Conservation (phyloP, 1,140 invertebrate genomes). For the Drosophila sp. region DNA sequence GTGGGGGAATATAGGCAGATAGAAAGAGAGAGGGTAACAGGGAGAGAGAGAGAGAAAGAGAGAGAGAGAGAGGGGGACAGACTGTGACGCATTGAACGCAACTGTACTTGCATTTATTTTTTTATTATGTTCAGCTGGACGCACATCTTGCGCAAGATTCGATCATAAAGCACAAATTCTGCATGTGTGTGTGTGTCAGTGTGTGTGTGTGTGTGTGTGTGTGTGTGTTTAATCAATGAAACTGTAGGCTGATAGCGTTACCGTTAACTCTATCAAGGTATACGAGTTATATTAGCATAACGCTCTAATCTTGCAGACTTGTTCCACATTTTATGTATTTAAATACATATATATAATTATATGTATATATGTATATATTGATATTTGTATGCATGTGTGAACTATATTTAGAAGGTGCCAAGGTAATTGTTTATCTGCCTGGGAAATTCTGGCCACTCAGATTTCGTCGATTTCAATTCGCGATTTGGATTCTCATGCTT, state of each 20-base stretch:
- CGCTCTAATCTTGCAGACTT: slow-evolving; percentile 37
- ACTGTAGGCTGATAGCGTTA: slow-evolving; percentile 38
- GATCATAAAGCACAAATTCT: slow-evolving; percentile 24
- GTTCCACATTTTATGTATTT: slow-evolving; percentile 8
- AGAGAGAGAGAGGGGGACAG: too few relatives aligned
- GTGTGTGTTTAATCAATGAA: slow-evolving; percentile 47
- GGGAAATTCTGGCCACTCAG: slow-evolving; percentile 11
- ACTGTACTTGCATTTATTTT: slow-evolving; percentile 47
- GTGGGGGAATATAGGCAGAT: background rate
- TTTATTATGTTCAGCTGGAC: slow-evolving; percentile 22
- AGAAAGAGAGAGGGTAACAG: background rate
- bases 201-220: slow-evolving; percentile 12
- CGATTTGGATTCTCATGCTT: slow-evolving; percentile 17
- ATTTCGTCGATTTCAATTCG: slow-evolving; percentile 19
- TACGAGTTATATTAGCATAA: slow-evolving; percentile 43
- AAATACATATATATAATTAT: background rate
- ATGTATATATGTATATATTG: background rate
- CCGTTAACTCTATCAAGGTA: slow-evolving; percentile 25
- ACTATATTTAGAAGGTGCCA: slow-evolving; percentile 21
- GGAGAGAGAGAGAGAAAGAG: background rate
- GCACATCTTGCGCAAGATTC: slow-evolving; percentile 49
- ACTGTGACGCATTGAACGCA: slow-evolving; percentile 9
- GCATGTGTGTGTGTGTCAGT: slow-evolving; percentile 11
- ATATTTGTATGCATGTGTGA: background rate
- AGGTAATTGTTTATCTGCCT: slow-evolving; percentile 28